A percentile compares a stretch with the other conserved stretches of the same genome.
Conservation (phyloP, 2,113 vertebrate species). For the Tichodroma muraria region DNA sequence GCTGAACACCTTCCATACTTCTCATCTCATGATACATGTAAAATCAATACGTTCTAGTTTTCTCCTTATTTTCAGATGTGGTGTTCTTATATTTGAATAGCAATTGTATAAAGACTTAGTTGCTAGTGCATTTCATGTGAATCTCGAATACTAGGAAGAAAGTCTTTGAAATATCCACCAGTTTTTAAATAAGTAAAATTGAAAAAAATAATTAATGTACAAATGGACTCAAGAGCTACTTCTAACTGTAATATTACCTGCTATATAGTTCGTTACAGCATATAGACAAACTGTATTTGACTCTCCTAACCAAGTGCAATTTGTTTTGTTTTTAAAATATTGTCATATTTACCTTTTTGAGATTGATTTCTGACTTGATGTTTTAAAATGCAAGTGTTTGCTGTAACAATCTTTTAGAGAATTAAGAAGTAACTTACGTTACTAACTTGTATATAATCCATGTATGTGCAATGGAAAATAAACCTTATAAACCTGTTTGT, state of each 20-base stretch:
- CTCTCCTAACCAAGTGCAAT: conserved; percentile 63
- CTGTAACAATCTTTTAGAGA: conserved; percentile 75
- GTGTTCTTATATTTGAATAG: conserved; percentile 70
- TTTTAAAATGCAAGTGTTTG: conserved; percentile 68
- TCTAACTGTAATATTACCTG: conserved; percentile 61
- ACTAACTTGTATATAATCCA: conserved; percentile 79
- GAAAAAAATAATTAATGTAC: conserved; percentile 41
- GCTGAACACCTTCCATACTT: conserved; percentile 55
- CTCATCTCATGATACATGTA: conserved; percentile 69
- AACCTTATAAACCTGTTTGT: conserved; percentile 77
- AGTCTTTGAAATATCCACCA: conserved; percentile 49
- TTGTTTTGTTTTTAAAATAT: conserved; percentile 59
- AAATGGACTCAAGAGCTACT: conserved; percentile 66
- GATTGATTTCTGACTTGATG: conserved; percentile 66
- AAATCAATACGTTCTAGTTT: conserved; percentile 56
- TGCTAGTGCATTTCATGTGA: conserved; percentile 61
- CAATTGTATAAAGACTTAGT: conserved; percentile 63
- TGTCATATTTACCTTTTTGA: conserved; percentile 67
- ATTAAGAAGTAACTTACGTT: conserved; percentile 73
- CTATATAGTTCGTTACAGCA: conserved; percentile 60
- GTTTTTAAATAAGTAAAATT: conserved; percentile 59
- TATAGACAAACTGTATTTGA: conserved; percentile 62
- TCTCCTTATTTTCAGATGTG: conserved; percentile 65
- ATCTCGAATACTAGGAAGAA: conserved; percentile 28
- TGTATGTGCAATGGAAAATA: conserved; percentile 80